phyloP scores from a whole-genome alignment of 2,797 vertebrate species.

The Lindbergichthys nudifrons region DNA sequence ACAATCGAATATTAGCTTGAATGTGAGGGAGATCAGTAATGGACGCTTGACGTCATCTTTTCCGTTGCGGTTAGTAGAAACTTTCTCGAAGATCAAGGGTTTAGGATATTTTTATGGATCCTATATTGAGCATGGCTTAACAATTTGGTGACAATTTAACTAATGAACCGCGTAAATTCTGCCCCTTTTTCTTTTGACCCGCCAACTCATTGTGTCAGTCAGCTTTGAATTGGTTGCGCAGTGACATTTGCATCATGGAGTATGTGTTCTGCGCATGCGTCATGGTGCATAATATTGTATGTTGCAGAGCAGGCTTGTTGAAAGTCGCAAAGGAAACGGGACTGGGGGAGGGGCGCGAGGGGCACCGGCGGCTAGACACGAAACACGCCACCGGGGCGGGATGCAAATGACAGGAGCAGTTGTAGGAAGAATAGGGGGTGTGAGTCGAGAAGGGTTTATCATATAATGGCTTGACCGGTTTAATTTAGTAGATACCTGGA shows the following conservation, averaged over 20 bases:
- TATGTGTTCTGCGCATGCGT: conserved; percentile 80
- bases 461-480: conserved; percentile 9
- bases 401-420: conserved; percentile 68
- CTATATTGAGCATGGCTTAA: background rate
- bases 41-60: conserved; percentile 86
- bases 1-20: conserved; percentile 9
- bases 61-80: conserved; percentile 84
- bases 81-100: conserved; percentile 81
- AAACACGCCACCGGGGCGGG: conserved; percentile 66
- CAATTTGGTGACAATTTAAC: background rate
- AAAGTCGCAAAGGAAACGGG: conserved; percentile 64
- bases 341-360: conserved; percentile 79
- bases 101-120: conserved; percentile 11
- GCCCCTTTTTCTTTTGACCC: background rate
- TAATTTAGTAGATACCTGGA: background rate
- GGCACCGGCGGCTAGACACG: conserved; percentile 77
- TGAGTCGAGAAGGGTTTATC: conserved; percentile 1
- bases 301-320: conserved; percentile 80
- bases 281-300: conserved; percentile 62
- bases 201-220: conserved; percentile 26
- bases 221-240: conserved; percentile 82
- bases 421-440: conserved; percentile 25
- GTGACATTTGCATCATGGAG: conserved; percentile 83
- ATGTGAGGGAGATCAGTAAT: conserved; percentile 60
- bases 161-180: background rate